Evolutionary conservation across 2,888 invertebrate genomes (phyloP), one percentile per base, ranked within the genome.

Genomic region (Drosophila multiciliata): DNA sequence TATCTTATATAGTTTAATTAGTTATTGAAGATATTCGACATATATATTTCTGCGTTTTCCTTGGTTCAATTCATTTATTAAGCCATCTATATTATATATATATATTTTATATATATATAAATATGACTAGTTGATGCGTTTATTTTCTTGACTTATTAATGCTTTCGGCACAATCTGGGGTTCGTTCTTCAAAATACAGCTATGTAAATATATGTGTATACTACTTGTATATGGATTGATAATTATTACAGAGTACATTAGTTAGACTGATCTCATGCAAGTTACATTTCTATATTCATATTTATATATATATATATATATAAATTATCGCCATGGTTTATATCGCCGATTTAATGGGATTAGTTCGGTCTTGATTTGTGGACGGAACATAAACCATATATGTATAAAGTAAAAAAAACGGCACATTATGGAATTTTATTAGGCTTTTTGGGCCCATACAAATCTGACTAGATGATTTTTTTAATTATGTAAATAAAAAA

Each of bases 81-180:
- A 65, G 60, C 33, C 57, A 68, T 64, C 26, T 38, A 36, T 61
- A 35, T 48, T 49, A 12, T 69, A 70, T 54, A n/a, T 35, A 6
- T 50, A 12, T 50, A 32, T 33, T 20, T 35, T 36, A 15, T 53
- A 8, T 38, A 3, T 29, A 42, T 66, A 48, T 68, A 66, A 70
- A 62, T 76, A 71, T 85, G 86, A 87, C 86, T 87, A 86, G 87
- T 83, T 87, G 73, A 85, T 83, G 82, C 80, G 72, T 77, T 77
- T 79, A 59, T 63, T 70, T 63, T 61, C 50, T 58, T 53, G 53
- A 62, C 62, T 62, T 64, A 52, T 35, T 35, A 64, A 60, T 66
- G 54, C 63, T 67, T 83, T 84, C 86, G 84, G 86, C 86, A 86
- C 84, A 86, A 80, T 76, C 73, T 84, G 82, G 84, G 82, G 69